Conservation (phyloP, 2,888 invertebrate species). For the Frankliniella fusca region DNA sequence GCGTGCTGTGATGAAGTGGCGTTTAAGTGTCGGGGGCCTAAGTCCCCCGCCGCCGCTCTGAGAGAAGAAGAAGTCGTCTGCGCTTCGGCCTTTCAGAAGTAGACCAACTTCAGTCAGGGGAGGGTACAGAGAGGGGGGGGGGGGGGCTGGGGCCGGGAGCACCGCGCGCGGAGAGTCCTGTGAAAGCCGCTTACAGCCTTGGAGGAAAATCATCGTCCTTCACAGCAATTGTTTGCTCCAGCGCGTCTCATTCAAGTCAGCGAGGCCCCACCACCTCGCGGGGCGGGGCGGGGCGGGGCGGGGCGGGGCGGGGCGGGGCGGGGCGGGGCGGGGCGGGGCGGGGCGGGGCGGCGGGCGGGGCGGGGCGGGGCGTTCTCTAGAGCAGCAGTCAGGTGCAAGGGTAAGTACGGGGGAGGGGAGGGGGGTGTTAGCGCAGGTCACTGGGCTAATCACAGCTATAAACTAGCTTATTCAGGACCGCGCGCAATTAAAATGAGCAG, state of each 20-base stretch:
- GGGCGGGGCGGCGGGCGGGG: neutral
- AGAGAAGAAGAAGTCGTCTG: neutral
- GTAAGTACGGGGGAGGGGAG: too few relatives aligned
- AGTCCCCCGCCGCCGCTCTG: neutral
- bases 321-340: too few relatives aligned
- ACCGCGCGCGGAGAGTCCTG: too few relatives aligned
- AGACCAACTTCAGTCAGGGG: neutral
- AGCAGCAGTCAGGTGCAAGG: too few relatives aligned
- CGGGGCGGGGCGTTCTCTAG: neutral
- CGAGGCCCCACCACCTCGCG: neutral
- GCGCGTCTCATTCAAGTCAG: neutral
- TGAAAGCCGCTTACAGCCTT: neutral
- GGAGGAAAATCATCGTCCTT: neutral
- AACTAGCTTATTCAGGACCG: too few relatives aligned
- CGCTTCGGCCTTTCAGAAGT: neutral
- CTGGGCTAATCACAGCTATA: too few relatives aligned
- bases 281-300: neutral
- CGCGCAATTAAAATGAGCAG: too few relatives aligned
- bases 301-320: too few relatives aligned
- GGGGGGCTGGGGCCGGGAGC: too few relatives aligned
- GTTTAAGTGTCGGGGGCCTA: neutral
- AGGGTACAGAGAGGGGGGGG: too few relatives aligned
- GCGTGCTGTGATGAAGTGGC: neutral
- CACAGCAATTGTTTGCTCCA: neutral
- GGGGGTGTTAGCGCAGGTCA: too few relatives aligned